Base-by-base conservation (phyloP, 2,113 vertebrate species). In the Progne subis region DNA sequence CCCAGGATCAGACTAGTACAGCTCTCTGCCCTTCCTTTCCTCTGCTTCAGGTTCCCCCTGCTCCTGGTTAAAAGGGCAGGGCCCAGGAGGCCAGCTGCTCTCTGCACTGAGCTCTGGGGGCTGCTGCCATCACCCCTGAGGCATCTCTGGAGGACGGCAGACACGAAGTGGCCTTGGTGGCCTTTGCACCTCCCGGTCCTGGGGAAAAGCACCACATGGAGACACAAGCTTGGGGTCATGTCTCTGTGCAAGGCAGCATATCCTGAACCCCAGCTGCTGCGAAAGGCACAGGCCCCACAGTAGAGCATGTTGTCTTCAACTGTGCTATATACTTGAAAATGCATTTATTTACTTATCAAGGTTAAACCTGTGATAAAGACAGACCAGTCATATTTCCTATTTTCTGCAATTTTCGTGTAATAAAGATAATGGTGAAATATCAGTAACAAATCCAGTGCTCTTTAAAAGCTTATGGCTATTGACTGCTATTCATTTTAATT, bases 81-180 rank as follows among this genome's bases (percentile, higher is more conserved):
- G 32, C 14, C 19, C 47, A 7, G 37, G 41, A 82, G 47, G 23
- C 14, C 0, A 0, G 11, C 14, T 9, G 41, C 10, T 37, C 15
- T 34, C 26, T 2, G 23, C 25, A 4, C 41, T 37, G 46, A 72
- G 55, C 11, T 52, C 44, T 4, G 11, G 32, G 23, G 20, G 6
- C 47, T 47, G 50, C 55, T 69, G 23, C 41, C 2, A 3, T 26
- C 26, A 20, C 5, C 6, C 9, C 25, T 0, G 8, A n/a, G 19
- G 46, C 55, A 52, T 5, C 53, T 21, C 44, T 68, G 49, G 18
- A 44, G 46, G 21, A 82, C 2, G 3, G 44, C 32, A 67, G 57
- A 47, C 43, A 64, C 5, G 1, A 46, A 28, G 61, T 32, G 26
- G 10, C 12, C 20, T 60, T 2, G 0, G 23, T 82, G 70, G 11